Evolutionary conservation across 2,113 vertebrate genomes (phyloP).

Genomic region (Saguinus imperator): DNA sequence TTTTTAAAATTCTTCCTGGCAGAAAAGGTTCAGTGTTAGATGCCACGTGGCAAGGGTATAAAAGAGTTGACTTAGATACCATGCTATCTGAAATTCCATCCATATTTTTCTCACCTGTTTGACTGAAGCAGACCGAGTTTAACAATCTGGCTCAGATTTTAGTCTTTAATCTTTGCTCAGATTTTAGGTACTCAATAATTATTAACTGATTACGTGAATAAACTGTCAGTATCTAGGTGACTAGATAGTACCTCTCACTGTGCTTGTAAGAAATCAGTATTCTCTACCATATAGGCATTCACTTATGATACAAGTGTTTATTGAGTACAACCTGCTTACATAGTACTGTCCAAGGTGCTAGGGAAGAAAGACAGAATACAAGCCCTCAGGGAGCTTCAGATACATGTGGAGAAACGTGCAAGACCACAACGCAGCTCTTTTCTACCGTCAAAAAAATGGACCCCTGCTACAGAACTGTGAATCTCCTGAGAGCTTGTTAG

Average conservation of each 20-base stretch:
- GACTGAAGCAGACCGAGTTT: neutral
- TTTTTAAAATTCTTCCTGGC: neutral
- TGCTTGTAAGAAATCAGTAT: neutral
- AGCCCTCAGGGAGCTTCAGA: neutral
- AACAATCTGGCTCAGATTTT: neutral
- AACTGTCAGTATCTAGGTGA: too few species aligned
- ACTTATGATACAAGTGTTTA: neutral
- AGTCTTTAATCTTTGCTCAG: neutral
- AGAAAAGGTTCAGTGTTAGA: neutral
- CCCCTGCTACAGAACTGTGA: neutral
- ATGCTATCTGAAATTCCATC: neutral
- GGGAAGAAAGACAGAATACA: neutral
- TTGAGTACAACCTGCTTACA: neutral
- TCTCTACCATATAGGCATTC: neutral
- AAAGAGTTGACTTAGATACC: neutral
- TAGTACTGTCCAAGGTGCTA: neutral
- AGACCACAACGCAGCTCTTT: neutral
- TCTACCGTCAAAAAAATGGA: neutral
- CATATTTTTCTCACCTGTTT: neutral
- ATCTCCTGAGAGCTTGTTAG: neutral
- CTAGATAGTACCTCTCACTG: neutral
- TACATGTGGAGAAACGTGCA: neutral
- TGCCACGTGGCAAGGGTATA: neutral
- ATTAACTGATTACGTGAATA: too few species aligned
- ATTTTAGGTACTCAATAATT: too few species aligned